These are phyloP conservation scores for Drosophila parthenogenetica DNA, from an alignment of 2,888 invertebrate species.

Conservation along the genomic window DNA sequence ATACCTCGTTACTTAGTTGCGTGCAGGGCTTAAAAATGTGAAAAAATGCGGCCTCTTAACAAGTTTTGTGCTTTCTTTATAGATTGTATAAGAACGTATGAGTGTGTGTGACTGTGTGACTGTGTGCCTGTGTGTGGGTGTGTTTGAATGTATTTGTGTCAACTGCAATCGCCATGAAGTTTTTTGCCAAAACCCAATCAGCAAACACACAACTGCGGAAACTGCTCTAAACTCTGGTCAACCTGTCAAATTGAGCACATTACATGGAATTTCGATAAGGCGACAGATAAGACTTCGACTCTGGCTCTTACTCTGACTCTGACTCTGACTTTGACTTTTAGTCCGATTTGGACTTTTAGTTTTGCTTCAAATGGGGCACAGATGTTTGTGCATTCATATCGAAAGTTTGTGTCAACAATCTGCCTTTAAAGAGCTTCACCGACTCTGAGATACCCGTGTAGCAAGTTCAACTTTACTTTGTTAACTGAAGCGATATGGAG, in stretches of 20 bases:
- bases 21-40: no score
- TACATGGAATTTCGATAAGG: constrained; percentile 28
- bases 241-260: constrained; percentile 29
- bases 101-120: no score
- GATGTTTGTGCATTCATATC: not conserved
- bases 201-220: constrained; percentile 23
- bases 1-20: no score
- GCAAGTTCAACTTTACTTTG: not conserved
- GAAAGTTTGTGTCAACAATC: not conserved
- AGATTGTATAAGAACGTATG: no score
- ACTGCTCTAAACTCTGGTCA: constrained; percentile 40
- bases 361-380: not conserved
- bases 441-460: not conserved
- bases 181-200: constrained; percentile 39
- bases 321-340: constrained; percentile 1
- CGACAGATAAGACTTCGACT: constrained; percentile 1
- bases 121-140: not conserved
- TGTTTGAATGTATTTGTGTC: constrained; percentile 23
- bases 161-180: constrained; percentile 38
- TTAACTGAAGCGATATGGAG: not conserved
- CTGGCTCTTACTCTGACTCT: not conserved
- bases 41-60: constrained; percentile 5
- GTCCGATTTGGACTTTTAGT: no score
- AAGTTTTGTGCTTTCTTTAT: not conserved
- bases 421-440: not conserved